A percentile compares a stretch with the other conserved stretches of the same genome.
phyloP scores from a whole-genome alignment of 2,797 vertebrate species.

The Propithecus perrieri region DNA sequence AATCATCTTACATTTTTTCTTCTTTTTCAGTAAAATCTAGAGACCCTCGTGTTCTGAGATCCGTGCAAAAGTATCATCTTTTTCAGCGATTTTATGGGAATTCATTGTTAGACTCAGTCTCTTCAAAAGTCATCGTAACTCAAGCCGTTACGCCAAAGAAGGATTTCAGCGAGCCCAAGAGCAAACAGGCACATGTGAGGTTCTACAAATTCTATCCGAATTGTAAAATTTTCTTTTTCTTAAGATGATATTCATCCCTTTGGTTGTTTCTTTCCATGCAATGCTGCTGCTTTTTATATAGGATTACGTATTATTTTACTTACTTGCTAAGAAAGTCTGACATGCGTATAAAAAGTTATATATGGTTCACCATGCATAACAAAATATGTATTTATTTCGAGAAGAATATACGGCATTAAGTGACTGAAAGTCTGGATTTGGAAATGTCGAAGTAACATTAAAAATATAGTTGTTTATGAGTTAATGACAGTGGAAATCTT shows the following conservation, averaged over 20 bases:
- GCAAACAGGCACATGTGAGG: conserved; percentile 68
- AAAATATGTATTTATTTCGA: background rate
- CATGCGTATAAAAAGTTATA: background rate
- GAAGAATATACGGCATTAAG: background rate
- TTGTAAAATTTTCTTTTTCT: background rate
- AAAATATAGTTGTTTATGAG: background rate
- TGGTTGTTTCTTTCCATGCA: background rate
- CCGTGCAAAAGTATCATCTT: conserved; percentile 20
- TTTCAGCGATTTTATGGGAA: conserved; percentile 73
- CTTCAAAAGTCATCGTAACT: conserved; percentile 70
- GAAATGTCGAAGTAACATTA: background rate
- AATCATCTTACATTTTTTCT: background rate
- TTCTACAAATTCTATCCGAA: background rate
- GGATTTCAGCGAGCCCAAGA: conserved; percentile 7
- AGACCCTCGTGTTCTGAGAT: background rate
- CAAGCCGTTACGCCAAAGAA: conserved; percentile 47
- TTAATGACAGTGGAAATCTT: background rate
- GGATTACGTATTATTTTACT: background rate
- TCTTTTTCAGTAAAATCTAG: conserved; percentile 46
- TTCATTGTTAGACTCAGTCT: conserved; percentile 60
- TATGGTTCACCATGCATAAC: background rate
- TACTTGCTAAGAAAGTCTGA: conserved; percentile 2
- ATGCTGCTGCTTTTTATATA: background rate
- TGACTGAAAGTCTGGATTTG: background rate
- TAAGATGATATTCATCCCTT: background rate